A percentile compares a stretch with the other conserved stretches of the same genome.
phyloP scores from a whole-genome alignment of 2,888 invertebrate genomes.

The Amblyteles armatorius region DNA sequence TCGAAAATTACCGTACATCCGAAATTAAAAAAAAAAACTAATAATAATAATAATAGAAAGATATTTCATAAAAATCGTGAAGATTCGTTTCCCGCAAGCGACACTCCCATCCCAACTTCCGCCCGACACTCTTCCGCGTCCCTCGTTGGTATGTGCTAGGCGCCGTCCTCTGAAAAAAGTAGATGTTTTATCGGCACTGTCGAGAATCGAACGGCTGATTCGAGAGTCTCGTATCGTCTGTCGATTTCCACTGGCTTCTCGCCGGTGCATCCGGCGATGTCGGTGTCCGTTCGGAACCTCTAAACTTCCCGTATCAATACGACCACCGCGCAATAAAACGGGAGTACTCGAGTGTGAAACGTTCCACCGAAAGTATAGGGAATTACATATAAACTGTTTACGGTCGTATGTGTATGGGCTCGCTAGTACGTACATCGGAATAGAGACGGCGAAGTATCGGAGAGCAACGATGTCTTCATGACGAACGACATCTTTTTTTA shows the following conservation, averaged over 20 bases:
- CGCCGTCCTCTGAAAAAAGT: constrained; percentile 8
- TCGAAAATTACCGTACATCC: not conserved
- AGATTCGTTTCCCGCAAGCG: not conserved
- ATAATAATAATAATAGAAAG: not conserved
- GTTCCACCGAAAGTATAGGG: constrained; percentile 15
- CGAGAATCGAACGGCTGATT: constrained; percentile 37
- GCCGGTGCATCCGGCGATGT: constrained; percentile 33
- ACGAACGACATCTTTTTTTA: constrained; percentile 41
- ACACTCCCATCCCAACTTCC: not conserved
- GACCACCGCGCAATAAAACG: constrained; percentile 43
- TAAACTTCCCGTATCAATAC: constrained; percentile 62
- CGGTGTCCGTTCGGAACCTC: constrained; percentile 37
- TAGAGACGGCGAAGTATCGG: constrained; percentile 48
- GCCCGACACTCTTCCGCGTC: constrained; percentile 3
- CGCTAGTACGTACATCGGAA: constrained; percentile 6
- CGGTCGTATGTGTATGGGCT: not conserved
- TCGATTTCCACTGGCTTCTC: constrained; percentile 15
- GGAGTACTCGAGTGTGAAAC: constrained; percentile 32
- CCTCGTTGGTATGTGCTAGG: not conserved
- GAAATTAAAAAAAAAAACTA: not conserved
- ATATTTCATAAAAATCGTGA: not conserved
- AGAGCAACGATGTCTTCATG: constrained; percentile 60
- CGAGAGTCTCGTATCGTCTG: constrained; percentile 20
- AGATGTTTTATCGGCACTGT: constrained; percentile 38
- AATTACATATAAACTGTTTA: constrained; percentile 23